Conservation (phyloP, 2,113 vertebrate genomes). For the Festucalex cinctus region DNA sequence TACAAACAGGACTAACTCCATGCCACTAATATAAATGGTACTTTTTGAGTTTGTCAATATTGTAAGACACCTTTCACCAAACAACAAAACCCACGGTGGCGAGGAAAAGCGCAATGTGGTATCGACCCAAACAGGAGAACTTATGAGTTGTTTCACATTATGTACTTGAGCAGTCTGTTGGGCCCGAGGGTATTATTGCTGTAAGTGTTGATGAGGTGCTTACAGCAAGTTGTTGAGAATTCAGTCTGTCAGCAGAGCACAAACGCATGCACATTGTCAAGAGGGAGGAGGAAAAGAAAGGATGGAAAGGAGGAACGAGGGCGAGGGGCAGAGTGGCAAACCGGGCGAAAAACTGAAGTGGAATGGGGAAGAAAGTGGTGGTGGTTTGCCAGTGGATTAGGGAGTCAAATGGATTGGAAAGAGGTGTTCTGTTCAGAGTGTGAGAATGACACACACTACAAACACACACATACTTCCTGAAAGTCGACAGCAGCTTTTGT, state of each 20-base stretch:
- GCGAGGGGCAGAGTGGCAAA: conserved; percentile 4
- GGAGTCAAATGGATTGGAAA: conserved; percentile 66
- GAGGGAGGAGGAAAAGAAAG: conserved; percentile 4
- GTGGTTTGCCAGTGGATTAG: conserved; percentile 63
- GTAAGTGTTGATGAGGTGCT: background rate
- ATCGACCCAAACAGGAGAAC: background rate
- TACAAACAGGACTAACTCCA: background rate
- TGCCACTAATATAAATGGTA: background rate
- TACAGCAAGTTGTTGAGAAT: conserved; percentile 41
- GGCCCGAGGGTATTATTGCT: background rate
- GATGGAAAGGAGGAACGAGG: conserved; percentile 1
- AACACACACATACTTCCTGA: conserved; percentile 46
- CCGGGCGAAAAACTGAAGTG: conserved; percentile 28
- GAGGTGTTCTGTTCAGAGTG: conserved; percentile 50
- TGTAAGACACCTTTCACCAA: background rate
- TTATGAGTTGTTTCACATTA: conserved; percentile 1
- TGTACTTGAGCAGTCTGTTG: conserved; percentile 10
- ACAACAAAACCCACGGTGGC: background rate
- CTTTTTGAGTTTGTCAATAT: background rate
- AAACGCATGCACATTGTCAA: conserved; percentile 38
- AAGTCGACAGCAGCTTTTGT: conserved; percentile 53
- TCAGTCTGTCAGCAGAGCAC: conserved; percentile 55
- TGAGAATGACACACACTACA: conserved; percentile 52
- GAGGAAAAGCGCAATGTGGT: background rate
- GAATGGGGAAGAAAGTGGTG: conserved; percentile 33